Conservation (phyloP, 2,888 invertebrate genomes). For the Drosophila heteroneura region DNA sequence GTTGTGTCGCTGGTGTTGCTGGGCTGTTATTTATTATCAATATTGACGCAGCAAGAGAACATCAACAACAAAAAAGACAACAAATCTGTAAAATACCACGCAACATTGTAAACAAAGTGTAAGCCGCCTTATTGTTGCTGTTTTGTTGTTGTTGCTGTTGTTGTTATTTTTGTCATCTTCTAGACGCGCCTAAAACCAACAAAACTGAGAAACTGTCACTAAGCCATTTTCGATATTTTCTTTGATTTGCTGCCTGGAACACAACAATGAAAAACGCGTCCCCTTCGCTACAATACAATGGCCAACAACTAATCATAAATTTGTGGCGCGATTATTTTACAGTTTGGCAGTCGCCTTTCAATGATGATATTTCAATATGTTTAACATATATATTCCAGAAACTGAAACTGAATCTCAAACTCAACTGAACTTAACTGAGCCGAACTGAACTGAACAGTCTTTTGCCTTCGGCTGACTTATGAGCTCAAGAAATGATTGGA, state of each 20-base stretch:
- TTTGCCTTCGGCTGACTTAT: conserved; percentile 60
- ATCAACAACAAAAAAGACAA: conserved; percentile 22
- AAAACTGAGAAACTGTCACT: conserved; percentile 63
- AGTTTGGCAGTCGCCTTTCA: conserved; percentile 64
- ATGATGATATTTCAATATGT: conserved; percentile 56
- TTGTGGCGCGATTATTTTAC: conserved; percentile 78
- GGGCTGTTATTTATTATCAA: conserved; percentile 78
- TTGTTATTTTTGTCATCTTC: conserved; percentile 45
- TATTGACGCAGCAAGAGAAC: conserved; percentile 70
- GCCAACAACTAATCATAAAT: conserved; percentile 76
- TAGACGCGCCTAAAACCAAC: conserved; percentile 65
- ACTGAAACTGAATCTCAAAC: conserved; percentile 19
- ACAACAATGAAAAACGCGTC: conserved; percentile 27
- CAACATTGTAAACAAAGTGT: conserved; percentile 81
- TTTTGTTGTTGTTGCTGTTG: conserved; percentile 47
- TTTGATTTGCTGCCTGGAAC: conserved; percentile 50
- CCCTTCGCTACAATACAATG: conserved; percentile 34
- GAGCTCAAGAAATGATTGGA: conserved; percentile 67
- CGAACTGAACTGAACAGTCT: conserved; percentile 12
- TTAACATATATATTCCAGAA: conserved; percentile 26
- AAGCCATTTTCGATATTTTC: conserved; percentile 64
- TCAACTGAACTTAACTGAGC: conserved; percentile 2
- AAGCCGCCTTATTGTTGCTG: conserved; percentile 71
- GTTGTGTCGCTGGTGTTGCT: conserved; percentile 43
- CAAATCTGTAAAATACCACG: conserved; percentile 78